A percentile compares a stretch with the other conserved stretches of the same genome.
Conservation (phyloP, 2,888 invertebrate species). For the Amiota mariae region DNA sequence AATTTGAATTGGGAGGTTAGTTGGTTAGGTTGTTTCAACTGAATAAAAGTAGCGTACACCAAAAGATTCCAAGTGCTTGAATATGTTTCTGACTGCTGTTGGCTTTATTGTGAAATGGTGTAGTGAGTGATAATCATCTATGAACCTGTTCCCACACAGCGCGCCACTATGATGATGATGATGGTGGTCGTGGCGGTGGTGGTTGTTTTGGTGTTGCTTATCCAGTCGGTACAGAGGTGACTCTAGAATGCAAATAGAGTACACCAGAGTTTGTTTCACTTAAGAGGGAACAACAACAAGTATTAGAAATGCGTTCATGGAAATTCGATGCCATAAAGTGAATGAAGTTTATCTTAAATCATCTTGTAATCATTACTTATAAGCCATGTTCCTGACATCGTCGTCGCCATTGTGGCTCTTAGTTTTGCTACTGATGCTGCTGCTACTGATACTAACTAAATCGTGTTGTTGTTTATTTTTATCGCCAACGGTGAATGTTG, state of each 20-base stretch:
- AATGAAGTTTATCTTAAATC: conserved; percentile 48
- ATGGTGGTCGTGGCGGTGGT: background rate
- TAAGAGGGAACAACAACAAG: background rate
- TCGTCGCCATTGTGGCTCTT: background rate
- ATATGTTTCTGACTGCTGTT: conserved; percentile 16
- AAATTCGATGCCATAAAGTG: conserved; percentile 26
- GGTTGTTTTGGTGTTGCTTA: background rate
- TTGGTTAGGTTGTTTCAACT: no score
- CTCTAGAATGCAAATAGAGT: no score
- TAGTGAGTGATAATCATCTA: conserved; percentile 16
- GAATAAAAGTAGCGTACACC: no score
- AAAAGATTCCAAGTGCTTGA: background rate
- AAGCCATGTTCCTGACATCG: conserved; percentile 39
- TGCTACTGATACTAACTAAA: conserved; percentile 47
- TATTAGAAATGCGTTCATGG: conserved; percentile 31
- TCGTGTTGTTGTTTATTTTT: conserved; percentile 6
- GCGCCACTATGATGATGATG: background rate
- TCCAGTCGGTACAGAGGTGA: background rate
- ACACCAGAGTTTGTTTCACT: no score
- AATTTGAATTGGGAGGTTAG: no score
- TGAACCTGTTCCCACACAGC: conserved; percentile 33
- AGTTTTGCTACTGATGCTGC: conserved; percentile 36
- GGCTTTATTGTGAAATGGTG: conserved; percentile 20
- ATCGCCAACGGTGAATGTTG: conserved; percentile 16
- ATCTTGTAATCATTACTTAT: conserved; percentile 55